Percentiles rank a stretch among this genome's conserved stretches.
Evolutionary conservation across 2,113 vertebrate species (phyloP).

Genomic region (Psittacus erithacus): DNA sequence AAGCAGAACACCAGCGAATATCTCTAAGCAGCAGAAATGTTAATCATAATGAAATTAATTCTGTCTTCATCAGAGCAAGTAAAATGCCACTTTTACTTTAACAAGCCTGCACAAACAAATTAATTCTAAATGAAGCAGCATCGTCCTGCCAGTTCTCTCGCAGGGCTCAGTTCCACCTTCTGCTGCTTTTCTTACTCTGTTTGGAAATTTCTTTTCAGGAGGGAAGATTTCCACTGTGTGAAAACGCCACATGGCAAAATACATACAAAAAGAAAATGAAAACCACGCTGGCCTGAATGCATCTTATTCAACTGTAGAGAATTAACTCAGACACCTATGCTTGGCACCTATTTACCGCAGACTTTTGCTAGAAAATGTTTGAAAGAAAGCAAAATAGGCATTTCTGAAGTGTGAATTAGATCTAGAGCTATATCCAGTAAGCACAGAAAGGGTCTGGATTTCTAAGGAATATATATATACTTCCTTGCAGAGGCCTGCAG

Average conservation of each 20-base stretch:
- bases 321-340: background rate
- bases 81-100: conserved; percentile 50
- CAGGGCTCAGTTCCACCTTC: background rate
- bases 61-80: conserved; percentile 53
- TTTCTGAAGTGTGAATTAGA: background rate
- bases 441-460: background rate
- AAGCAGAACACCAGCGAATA: background rate
- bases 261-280: background rate
- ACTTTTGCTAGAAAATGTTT: background rate
- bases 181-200: background rate
- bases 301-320: background rate
- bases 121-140: conserved; percentile 44
- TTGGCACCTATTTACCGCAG: background rate
- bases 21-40: conserved; percentile 27
- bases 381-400: background rate
- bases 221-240: background rate
- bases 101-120: conserved; percentile 46
- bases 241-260: background rate
- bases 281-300: background rate
- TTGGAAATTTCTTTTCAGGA: background rate
- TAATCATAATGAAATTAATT: conserved; percentile 44
- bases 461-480: background rate
- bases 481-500: background rate
- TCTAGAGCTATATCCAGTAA: background rate
- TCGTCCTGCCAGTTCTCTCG: background rate